Conservation (phyloP, 2,888 invertebrate species). For the Brenthis ino region DNA sequence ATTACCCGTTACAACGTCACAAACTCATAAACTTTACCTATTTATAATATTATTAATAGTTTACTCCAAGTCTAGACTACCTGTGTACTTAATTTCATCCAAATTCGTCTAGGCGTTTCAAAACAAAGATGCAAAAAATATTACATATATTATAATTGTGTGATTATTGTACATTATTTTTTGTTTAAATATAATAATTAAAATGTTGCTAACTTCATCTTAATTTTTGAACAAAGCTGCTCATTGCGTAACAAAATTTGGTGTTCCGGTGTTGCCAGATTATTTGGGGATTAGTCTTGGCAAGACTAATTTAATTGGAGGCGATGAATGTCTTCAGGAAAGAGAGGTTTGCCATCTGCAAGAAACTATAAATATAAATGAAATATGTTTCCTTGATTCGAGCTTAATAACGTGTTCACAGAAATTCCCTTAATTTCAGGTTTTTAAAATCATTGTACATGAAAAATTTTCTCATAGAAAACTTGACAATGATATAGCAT, state of each 20-base stretch:
- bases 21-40: no score
- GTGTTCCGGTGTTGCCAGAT: background rate
- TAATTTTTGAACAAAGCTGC: conserved; percentile 7
- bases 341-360: background rate
- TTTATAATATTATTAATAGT: no score
- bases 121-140: no score
- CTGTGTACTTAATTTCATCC: no score
- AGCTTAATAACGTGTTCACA: background rate
- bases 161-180: no score
- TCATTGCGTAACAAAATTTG: background rate
- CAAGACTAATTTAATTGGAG: background rate
- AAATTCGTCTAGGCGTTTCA: no score
- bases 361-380: background rate
- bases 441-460: conserved; percentile 50
- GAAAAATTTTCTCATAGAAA: conserved; percentile 41
- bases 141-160: no score
- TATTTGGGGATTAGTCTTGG: conserved; percentile 1
- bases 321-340: background rate
- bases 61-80: no score
- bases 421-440: conserved; percentile 41
- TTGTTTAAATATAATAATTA: no score
- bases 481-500: conserved; percentile 55
- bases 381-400: background rate
- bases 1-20: no score
- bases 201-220: no score